Conservation (phyloP, 2,888 invertebrate species). For the Branchipolynoe longqiensis region DNA sequence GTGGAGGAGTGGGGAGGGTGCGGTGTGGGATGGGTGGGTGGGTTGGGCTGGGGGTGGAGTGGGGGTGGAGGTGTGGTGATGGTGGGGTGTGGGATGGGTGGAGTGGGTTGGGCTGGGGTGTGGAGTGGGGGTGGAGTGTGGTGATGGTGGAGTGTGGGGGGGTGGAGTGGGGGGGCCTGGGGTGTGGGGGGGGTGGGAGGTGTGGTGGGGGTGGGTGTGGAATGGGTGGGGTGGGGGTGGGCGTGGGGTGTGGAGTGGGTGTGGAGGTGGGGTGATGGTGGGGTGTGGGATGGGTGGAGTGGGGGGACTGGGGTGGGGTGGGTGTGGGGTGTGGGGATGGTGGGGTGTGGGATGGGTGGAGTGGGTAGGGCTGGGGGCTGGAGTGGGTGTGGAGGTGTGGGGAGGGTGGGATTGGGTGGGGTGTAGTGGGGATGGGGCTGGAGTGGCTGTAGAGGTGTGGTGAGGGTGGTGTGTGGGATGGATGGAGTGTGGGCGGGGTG, state of each 20-base stretch:
- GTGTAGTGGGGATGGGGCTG: neutral
- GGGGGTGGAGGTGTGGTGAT: neutral
- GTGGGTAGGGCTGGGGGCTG: neutral
- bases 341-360: neutral
- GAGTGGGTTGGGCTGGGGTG: neutral
- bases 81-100: neutral
- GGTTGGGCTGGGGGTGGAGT: neutral
- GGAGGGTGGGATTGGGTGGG: neutral
- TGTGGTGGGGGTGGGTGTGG: neutral
- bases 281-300: neutral
- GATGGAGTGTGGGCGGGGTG: neutral
- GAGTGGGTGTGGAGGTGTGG: neutral
- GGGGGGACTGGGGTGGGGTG: neutral
- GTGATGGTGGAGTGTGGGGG: neutral
- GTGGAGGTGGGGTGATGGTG: neutral
- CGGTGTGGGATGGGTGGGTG: neutral
- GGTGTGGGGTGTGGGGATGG: neutral
- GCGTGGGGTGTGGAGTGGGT: neutral
- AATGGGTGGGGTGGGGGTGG: neutral
- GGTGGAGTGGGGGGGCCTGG: neutral
- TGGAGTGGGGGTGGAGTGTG: neutral
- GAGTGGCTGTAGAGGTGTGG: neutral
- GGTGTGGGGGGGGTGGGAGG: neutral
- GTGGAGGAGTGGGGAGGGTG: neutral
- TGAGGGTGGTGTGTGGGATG: neutral